Percentiles rank a stretch among this genome's conserved stretches.
These are phyloP conservation scores for Athrips mouffetella DNA, from an alignment of 2,888 invertebrate genomes.

Conservation along the genomic window DNA sequence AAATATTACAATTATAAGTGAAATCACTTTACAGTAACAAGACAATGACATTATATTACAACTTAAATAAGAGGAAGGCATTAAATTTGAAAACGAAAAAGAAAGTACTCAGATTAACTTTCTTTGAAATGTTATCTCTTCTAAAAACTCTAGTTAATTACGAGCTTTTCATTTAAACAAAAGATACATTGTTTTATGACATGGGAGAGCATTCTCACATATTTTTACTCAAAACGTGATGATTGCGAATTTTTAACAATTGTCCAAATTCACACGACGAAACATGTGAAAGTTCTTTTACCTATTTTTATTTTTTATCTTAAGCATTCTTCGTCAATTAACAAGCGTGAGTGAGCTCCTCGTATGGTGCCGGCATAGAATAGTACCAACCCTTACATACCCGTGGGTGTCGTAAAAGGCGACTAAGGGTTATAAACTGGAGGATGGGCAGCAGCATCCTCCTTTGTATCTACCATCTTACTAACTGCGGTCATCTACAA, in stretches of 20 bases:
- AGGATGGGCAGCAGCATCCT: too few relatives aligned
- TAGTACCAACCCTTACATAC: too few relatives aligned
- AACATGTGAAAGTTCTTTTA: too few relatives aligned
- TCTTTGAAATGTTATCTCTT: constrained; percentile 5
- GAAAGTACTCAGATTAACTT: not conserved
- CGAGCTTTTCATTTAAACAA: constrained; percentile 38
- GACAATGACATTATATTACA: not conserved
- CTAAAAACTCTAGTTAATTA: constrained; percentile 25
- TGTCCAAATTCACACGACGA: not conserved
- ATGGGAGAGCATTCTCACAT: constrained; percentile 33
- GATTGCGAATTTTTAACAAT: not conserved
- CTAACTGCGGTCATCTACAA: too few relatives aligned
- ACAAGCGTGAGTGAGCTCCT: too few relatives aligned
- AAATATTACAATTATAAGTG: too few relatives aligned
- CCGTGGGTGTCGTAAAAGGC: too few relatives aligned
- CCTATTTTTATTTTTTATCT: too few relatives aligned
- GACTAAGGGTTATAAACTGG: too few relatives aligned
- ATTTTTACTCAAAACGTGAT: constrained; percentile 21
- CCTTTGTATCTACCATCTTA: too few relatives aligned
- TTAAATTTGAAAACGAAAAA: not conserved
- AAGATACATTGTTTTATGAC: constrained; percentile 35
- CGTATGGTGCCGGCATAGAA: too few relatives aligned
- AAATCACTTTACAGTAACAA: not conserved
- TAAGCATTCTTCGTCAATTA: too few relatives aligned
- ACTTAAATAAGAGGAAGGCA: not conserved